Evolutionary conservation across 2,113 vertebrate species (phyloP), one percentile per base, ranked within the genome.

Genomic region (Nannospalax galili): DNA sequence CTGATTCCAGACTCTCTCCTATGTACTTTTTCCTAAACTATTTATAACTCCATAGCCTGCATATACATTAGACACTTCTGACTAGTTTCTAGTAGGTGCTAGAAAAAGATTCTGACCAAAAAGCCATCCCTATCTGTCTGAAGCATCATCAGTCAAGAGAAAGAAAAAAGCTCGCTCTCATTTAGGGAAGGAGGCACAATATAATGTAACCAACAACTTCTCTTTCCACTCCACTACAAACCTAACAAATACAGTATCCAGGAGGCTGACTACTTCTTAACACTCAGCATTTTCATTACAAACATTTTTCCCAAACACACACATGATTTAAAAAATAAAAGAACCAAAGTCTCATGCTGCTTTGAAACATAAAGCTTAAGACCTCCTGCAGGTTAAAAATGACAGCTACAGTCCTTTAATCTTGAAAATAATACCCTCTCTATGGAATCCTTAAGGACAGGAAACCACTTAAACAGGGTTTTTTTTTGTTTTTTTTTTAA

Each of bases 301-400:
- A 84, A 92, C 58, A 91, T 78, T 82, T 65, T 92, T 8, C 32
- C 19, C 72, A 79, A 80, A 95, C 60, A 64, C 32, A 42, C 4
- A 72, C 1, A n/a, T n/a, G 12, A 75, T 62, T 80, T 28, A 72
- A 88, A 88, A 88, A 64, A 24, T 60, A 74, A 56, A 64, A 52
- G 16, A 12, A 60, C 22, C 69, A 81, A 84, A 95, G 95, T 91
- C 79, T 65, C 52, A 91, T 69, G 6, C 60, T 75, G 67, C 96
- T 97, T 97, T 95, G 96, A 97, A 96, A 97, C 84, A 95, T 86
- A 89, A 93, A 95, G 90, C 94, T 87, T 89, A 85, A 96, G 88
- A 82, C 70, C 91, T 65, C 89, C 85, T 77, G 91, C n/a, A 26
- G 92, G 89, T 95, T 95, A 81, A 95, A 97, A 96, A 92, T 95